Evolutionary conservation across 2,797 vertebrate species (phyloP), one percentile per base, ranked within the genome.

Genomic region (Euthynnus affinis): DNA sequence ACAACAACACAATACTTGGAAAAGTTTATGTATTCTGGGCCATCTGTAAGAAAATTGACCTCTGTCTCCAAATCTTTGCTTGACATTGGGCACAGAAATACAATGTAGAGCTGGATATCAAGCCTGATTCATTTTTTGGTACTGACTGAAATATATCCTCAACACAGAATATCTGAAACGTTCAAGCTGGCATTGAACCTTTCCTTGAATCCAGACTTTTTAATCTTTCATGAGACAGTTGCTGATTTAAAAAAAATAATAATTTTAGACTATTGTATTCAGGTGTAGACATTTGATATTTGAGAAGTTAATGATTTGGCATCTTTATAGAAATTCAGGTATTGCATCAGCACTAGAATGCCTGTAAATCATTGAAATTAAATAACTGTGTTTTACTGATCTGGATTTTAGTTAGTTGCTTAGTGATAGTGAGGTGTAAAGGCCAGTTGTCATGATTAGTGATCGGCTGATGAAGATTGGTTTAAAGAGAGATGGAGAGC

Each of bases 401-500:
- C 8, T 66, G 2, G 44, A 51, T 62, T 76, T 66, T 6, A 46
- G 44, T 46, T n/a, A 27, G n/a, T 64, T 52, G 15, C 56, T 57
- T 60, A 34, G 68, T 67, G 32, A 44, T 62, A 18, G 17, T 49
- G 52, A 61, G 56, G 70, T 23, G 51, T 57, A 74, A 13, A 78
- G 32, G 46, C 71, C 61, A 44, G 5, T 59, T 71, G 23, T 56
- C 48, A 9, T 64, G 52, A 74, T 74, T 59, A 68, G 37, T 55
- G 68, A 75, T 85, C 42, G 72, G 64, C 66, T 65, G 61, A 85
- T 13, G 58, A 27, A 25, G 69, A 71, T 27, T 49, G 22, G 46
- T 10, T 3, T 53, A 61, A 65, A 67, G 58, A 75, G 8, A 75
- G 73, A 80, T 46, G 56, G 40, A 17, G 49, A 80, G 52, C 22